Evolutionary conservation across 2,113 vertebrate species (phyloP).

Genomic region (Crotophaga sulcirostris): DNA sequence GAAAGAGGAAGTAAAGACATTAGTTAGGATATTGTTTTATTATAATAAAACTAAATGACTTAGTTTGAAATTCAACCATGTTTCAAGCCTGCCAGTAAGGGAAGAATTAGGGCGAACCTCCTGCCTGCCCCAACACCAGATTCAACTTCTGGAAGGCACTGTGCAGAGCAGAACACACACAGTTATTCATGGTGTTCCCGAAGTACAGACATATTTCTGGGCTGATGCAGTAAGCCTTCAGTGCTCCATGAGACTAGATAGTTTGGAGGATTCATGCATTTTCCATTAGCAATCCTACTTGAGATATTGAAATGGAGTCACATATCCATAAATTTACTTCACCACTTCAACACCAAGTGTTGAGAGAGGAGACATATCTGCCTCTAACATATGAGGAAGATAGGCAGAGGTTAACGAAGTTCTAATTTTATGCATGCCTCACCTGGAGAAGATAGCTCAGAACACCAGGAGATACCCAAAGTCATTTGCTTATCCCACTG

Average conservation of each 20-base stretch:
- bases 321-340: background rate
- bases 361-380: background rate
- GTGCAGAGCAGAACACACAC: background rate
- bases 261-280: background rate
- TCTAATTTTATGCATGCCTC: background rate
- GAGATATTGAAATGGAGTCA: background rate
- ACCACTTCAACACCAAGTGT: background rate
- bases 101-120: background rate
- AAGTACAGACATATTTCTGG: background rate
- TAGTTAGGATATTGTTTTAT: background rate
- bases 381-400: background rate
- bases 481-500: background rate
- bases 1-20: background rate
- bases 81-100: background rate
- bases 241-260: background rate
- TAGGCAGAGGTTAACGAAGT: background rate
- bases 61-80: background rate
- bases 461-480: background rate
- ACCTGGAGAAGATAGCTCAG: background rate
- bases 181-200: background rate
- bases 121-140: background rate
- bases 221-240: background rate
- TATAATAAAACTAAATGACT: background rate
- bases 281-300: background rate
- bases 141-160: background rate